Base-by-base conservation (phyloP, 2,113 vertebrate genomes). In the Numenius arquata region DNA sequence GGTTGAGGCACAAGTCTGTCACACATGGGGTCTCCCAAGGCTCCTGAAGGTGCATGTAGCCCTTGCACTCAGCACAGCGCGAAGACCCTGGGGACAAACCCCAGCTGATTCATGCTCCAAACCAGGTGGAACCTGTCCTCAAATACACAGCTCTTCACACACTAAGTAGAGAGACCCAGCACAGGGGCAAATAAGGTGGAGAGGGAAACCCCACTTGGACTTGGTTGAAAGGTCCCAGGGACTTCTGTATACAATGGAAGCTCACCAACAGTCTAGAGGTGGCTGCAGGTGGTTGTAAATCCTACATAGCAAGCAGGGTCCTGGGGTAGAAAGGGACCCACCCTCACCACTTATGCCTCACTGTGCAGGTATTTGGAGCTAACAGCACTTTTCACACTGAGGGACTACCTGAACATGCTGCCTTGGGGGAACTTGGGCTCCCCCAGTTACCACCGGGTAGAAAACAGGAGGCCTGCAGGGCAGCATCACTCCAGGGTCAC, bases 311-410 rank as follows among this genome's bases (percentile, higher is more conserved):
- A 74, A n/a, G n/a, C 8, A 26, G 25, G 26, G 2, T 41, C 7
- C 36, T 58, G 19, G 1, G 7, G 26, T 21, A 55, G 15, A 45
- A 73, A 8, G 53, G 38, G 12, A 30, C 29, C 32, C 34, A 36
- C 27, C 47, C 9, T 36, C 45, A 27, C 7, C 41, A 11, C n/a
- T 56, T 26, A 29, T n/a, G 45, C 3, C 8, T 19, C 32, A 5
- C 13, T 0, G 1, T 2, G 1, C 26, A 17, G 23, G 14, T 16
- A 3, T 15, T 9, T 9, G 26, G 65, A 26, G 20, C 9, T 21
- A 66, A 12, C 45, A 91, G 29, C 29, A 11, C 41, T 22, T 12
- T 43, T 70, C 2, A 25, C 48, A 8, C 16, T 21, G 56, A 30
- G 15, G 29, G 20, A 59, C 12, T 6, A 12, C 18, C 11, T 38